Evolutionary conservation across 2,888 invertebrate genomes (phyloP).

Genomic region (Drosophila suboccidentalis): DNA sequence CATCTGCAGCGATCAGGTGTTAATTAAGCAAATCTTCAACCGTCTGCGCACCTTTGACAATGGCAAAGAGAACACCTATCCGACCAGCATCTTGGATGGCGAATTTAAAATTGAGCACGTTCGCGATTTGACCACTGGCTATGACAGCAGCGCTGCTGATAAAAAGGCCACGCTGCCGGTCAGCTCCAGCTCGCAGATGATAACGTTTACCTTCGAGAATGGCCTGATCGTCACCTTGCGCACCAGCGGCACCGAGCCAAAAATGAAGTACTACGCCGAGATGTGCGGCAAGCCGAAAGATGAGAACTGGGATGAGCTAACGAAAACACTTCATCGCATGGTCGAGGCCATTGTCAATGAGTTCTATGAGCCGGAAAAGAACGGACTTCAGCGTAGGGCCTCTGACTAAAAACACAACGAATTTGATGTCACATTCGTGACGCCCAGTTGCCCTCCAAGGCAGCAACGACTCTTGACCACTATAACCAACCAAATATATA

Average conservation of each 20-base stretch:
- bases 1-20: conserved; percentile 91
- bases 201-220: conserved; percentile 95
- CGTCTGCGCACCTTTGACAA: conserved; percentile 90
- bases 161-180: conserved; percentile 90
- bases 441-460: conserved; percentile 8
- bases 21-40: conserved; percentile 92
- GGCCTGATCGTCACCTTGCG: conserved; percentile 95
- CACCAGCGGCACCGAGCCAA: conserved; percentile 99
- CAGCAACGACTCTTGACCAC: conserved; percentile 10
- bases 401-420: conserved; percentile 45
- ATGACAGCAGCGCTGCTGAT: conserved; percentile 90
- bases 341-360: conserved; percentile 92
- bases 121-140: conserved; percentile 94
- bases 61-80: conserved; percentile 88
- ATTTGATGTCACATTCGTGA: conserved; percentile 30
- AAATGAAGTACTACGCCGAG: conserved; percentile 99
- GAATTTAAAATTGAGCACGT: conserved; percentile 90
- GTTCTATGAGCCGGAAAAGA: conserved; percentile 91
- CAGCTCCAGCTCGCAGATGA: conserved; percentile 93
- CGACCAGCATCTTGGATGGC: conserved; percentile 88
- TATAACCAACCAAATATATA: conserved; percentile 43
- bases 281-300: conserved; percentile 90
- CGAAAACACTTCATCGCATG: conserved; percentile 89
- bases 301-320: conserved; percentile 89
- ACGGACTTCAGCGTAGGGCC: conserved; percentile 86